Percentiles rank a stretch among this genome's conserved stretches.
Evolutionary conservation across 2,797 vertebrate species (phyloP).

Genomic region (Tokudaia muenninki): DNA sequence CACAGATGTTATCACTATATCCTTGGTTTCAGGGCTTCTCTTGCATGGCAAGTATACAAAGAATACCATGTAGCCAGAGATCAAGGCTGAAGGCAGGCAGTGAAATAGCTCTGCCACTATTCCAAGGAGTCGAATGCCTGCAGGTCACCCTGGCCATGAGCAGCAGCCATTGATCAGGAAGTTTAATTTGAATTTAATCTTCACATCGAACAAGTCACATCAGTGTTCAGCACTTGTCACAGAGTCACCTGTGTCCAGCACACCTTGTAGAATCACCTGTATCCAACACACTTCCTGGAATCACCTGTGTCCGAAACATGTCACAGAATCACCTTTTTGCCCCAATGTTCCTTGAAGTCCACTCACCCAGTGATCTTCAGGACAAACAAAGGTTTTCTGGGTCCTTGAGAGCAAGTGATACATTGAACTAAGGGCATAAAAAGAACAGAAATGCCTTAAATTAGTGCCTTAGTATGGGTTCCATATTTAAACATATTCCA

Average conservation of each 20-base stretch:
- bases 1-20: background rate
- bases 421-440: background rate
- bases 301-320: background rate
- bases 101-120: rapidly evolving
- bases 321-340: background rate
- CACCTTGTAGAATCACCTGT: background rate
- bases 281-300: rapidly evolving
- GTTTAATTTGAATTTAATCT: background rate
- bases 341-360: background rate
- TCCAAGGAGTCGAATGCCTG: background rate
- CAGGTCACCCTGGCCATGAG: no score
- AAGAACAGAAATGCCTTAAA: background rate
- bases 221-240: no score
- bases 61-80: background rate
- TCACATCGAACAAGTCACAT: rapidly evolving
- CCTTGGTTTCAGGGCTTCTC: rapidly evolving
- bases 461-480: background rate
- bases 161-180: rapidly evolving
- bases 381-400: background rate
- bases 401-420: background rate
- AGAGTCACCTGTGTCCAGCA: background rate
- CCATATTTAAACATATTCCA: background rate
- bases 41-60: no score
- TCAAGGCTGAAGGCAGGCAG: rapidly evolving
- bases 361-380: rapidly evolving